Evolutionary conservation across 2,113 vertebrate species (phyloP).

Genomic region (Phylloscopus trochilus): DNA sequence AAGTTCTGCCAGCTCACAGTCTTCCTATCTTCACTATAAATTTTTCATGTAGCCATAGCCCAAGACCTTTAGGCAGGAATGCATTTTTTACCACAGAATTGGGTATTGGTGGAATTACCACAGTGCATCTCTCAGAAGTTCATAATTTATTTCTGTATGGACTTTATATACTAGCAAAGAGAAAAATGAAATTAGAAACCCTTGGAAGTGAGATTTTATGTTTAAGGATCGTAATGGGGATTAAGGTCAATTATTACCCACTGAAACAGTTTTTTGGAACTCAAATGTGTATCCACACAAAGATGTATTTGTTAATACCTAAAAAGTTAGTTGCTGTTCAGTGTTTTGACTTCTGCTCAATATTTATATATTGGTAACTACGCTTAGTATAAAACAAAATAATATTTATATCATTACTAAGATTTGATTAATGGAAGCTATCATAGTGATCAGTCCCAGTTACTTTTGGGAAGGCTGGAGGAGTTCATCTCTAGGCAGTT

Average conservation of each 20-base stretch:
- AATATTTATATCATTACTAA: neutral
- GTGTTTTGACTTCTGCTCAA: neutral
- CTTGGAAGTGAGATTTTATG: neutral
- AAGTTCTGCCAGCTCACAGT: neutral
- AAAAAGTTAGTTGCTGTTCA: neutral
- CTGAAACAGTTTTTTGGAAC: neutral
- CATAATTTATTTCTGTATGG: neutral
- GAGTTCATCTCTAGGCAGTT: neutral
- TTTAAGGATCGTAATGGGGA: neutral
- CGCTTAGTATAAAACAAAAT: neutral
- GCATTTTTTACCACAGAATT: neutral
- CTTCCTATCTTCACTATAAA: neutral
- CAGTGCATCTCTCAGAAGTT: neutral
- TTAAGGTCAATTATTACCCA: neutral
- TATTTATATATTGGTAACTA: neutral
- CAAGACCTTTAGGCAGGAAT: neutral
- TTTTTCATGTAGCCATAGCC: neutral
- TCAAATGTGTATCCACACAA: neutral
- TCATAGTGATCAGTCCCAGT: neutral
- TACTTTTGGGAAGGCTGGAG: neutral
- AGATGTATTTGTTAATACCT: neutral
- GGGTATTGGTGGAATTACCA: neutral
- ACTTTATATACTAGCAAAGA: neutral
- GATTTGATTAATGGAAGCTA: neutral
- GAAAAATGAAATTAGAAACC: neutral